Evolutionary conservation across 1,140 invertebrate genomes (phyloP).

Genomic region (Euwallacea fornicatus): DNA sequence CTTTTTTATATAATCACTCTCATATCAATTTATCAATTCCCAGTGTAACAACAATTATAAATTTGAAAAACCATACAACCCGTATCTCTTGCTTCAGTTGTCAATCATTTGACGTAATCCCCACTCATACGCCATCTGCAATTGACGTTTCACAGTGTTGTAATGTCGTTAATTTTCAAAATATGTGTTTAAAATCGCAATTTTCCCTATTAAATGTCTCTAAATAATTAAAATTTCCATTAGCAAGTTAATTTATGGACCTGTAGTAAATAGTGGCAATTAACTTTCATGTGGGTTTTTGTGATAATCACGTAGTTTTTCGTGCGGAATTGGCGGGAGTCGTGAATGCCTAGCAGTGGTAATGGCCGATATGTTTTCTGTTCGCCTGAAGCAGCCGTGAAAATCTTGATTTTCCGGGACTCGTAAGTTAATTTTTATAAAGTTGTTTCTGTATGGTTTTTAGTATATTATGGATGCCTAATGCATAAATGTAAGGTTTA

Average conservation of each 20-base stretch:
- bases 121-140: background rate
- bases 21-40: too few relatives aligned
- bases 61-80: too few relatives aligned
- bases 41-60: too few relatives aligned
- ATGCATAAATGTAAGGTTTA: background rate
- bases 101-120: too few relatives aligned
- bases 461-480: background rate
- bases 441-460: background rate
- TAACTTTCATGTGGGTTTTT: slow-evolving; percentile 23
- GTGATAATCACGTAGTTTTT: slow-evolving; percentile 25
- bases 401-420: slow-evolving; percentile 18
- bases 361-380: slow-evolving; percentile 32
- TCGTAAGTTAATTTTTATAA: slow-evolving; percentile 20
- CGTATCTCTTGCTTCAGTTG: too few relatives aligned
- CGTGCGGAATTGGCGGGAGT: slow-evolving; percentile 14
- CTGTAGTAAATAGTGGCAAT: background rate
- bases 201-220: slow-evolving; percentile 7
- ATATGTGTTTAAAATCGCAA: slow-evolving; percentile 9
- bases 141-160: slow-evolving; percentile 1
- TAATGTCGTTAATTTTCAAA: slow-evolving; percentile 45
- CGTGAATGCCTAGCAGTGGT: slow-evolving; percentile 20
- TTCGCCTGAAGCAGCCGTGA: slow-evolving; percentile 20
- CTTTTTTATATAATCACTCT: too few relatives aligned
- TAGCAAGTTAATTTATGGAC: slow-evolving; percentile 20
- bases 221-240: slow-evolving; percentile 1